These are phyloP conservation scores for Toxonevra muliebris DNA, from an alignment of 2,888 invertebrate genomes.

Conservation along the genomic window DNA sequence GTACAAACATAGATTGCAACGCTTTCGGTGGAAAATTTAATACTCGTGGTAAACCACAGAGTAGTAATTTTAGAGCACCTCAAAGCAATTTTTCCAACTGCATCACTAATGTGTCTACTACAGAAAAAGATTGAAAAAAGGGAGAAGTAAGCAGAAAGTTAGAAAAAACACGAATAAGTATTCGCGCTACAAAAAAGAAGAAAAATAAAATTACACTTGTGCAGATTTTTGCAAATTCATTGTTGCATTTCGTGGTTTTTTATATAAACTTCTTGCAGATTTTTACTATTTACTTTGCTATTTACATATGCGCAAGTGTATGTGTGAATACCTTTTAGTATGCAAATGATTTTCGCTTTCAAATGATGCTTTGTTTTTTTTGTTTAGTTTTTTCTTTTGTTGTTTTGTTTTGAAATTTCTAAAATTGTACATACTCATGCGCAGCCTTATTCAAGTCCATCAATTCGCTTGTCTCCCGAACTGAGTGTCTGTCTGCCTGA, in stretches of 20 bases:
- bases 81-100: background rate
- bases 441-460: conserved; percentile 39
- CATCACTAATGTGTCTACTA: background rate
- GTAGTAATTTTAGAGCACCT: conserved; percentile 30
- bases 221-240: background rate
- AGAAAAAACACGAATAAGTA: background rate
- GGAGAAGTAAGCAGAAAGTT: conserved; percentile 15
- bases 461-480: conserved; percentile 27
- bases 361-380: no score
- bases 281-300: conserved; percentile 1
- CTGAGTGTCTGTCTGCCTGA: background rate
- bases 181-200: background rate
- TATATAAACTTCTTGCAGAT: conserved; percentile 8
- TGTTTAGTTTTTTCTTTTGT: background rate
- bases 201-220: conserved; percentile 1
- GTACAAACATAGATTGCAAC: no score
- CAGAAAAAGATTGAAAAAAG: conserved; percentile 36
- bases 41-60: conserved; percentile 50
- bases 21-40: conserved; percentile 35
- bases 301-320: background rate
- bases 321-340: background rate
- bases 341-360: background rate
- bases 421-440: background rate
- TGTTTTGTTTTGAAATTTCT: conserved; percentile 12
- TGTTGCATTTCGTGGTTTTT: background rate